Evolutionary conservation across 2,113 vertebrate species (phyloP).

Genomic region (Pseudonaja textilis): DNA sequence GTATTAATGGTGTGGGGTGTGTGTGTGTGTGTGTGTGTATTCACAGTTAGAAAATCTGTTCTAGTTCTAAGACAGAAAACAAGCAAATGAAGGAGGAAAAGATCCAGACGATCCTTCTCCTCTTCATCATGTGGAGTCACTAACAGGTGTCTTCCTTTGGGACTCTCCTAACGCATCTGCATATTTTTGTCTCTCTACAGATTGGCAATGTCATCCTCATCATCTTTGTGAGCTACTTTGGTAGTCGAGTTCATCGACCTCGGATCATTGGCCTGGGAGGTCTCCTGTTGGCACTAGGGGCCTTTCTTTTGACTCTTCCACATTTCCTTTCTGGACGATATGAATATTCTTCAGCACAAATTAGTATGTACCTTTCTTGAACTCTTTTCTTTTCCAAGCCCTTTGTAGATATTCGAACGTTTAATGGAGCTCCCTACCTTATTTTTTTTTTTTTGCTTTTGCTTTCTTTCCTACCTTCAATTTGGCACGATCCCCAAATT

Average conservation of each 20-base stretch:
- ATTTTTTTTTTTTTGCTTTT: neutral
- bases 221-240: conserved; percentile 95
- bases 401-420: neutral
- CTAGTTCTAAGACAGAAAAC: neutral
- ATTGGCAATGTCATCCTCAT: conserved; percentile 90
- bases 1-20: neutral
- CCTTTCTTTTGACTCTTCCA: conserved; percentile 88
- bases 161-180: accelerated
- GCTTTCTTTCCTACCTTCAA: neutral
- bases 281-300: conserved; percentile 84
- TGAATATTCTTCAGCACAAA: conserved; percentile 49
- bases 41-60: neutral
- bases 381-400: neutral
- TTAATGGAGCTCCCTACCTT: neutral
- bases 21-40: too few species aligned
- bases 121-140: neutral
- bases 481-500: neutral
- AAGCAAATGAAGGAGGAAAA: neutral
- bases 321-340: conserved; percentile 89
- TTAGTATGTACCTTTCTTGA: conserved; percentile 52
- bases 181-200: conserved; percentile 64
- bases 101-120: accelerated
- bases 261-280: conserved; percentile 84
- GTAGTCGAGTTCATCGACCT: conserved; percentile 88
- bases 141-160: accelerated